Evolutionary conservation across 2,888 invertebrate species (phyloP).

Genomic region (Nematopogon swammerdamellus): DNA sequence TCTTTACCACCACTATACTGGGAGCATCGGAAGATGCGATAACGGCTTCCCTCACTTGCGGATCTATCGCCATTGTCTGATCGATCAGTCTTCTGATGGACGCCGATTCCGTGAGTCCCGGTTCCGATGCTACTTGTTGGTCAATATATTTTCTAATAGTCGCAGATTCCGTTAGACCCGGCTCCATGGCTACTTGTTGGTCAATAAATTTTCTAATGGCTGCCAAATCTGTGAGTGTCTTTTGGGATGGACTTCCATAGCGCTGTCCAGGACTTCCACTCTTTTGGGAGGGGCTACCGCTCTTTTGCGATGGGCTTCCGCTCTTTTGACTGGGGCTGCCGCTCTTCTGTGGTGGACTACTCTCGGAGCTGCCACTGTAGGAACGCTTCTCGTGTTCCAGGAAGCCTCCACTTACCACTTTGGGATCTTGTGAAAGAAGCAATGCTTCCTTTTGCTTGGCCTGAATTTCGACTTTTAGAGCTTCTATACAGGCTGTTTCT

Average conservation of each 20-base stretch:
- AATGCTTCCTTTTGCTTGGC: conserved; percentile 84
- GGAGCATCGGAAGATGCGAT: conserved; percentile 19
- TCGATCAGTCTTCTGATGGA: conserved; percentile 47
- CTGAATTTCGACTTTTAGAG: conserved; percentile 75
- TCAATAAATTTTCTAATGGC: conserved; percentile 11
- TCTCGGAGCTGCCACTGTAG: conserved; percentile 58
- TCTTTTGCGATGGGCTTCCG: conserved; percentile 31
- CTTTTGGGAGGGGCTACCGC: conserved; percentile 45
- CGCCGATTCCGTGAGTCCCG: conserved; percentile 29
- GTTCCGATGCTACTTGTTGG: no score
- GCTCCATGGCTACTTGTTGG: conserved; percentile 8
- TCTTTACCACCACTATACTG: conserved; percentile 45
- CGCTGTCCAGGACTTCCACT: conserved; percentile 8
- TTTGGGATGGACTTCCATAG: conserved; percentile 42
- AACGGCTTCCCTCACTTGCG: conserved; percentile 29
- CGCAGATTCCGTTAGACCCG: no score
- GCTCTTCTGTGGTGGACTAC: conserved; percentile 54
- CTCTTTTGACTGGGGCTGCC: conserved; percentile 39
- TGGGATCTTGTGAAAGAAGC: conserved; percentile 58
- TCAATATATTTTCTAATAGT: no score
- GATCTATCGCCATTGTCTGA: conserved; percentile 46
- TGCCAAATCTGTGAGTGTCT: conserved; percentile 12
- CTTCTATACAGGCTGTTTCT: conserved; percentile 84
- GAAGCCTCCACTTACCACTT: conserved; percentile 44
- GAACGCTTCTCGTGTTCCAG: conserved; percentile 49